phyloP scores from a whole-genome alignment of 2,888 invertebrate species.

The Acanthosepion esculentum region DNA sequence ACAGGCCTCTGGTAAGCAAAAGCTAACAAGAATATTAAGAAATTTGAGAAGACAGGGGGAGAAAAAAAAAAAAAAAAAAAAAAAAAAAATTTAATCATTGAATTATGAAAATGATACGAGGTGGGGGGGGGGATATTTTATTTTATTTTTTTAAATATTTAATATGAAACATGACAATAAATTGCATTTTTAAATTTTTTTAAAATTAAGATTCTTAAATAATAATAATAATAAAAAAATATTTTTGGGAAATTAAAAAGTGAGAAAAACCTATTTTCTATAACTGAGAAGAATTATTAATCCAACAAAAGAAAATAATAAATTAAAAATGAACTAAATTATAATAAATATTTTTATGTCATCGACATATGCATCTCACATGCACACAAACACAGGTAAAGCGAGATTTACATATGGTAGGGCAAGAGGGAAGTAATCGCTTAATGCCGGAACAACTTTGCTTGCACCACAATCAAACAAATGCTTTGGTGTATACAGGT shows the following conservation, averaged over 20 bases:
- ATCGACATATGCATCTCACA: background rate
- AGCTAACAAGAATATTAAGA: too few species aligned
- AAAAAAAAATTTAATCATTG: too few species aligned
- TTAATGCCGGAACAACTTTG: background rate
- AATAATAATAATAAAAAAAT: background rate
- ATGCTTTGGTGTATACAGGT: background rate
- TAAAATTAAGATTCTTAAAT: background rate
- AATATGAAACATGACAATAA: background rate
- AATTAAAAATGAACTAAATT: constrained; percentile 15
- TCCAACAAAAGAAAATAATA: background rate
- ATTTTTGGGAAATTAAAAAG: background rate
- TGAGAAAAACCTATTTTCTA: background rate
- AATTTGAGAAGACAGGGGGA: background rate
- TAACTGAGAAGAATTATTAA: background rate
- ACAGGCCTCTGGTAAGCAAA: too few species aligned
- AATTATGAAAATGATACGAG: background rate
- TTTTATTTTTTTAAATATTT: background rate
- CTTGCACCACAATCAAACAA: background rate
- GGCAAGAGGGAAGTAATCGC: background rate
- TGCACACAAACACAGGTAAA: constrained; percentile 15
- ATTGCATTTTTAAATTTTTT: background rate
- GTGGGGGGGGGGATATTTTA: too few species aligned
- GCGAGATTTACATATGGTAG: background rate
- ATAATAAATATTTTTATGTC: background rate
- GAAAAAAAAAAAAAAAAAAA: background rate